These are phyloP conservation scores for Centropus unirufus DNA, from an alignment of 2,113 vertebrate genomes.

Conservation along the genomic window DNA sequence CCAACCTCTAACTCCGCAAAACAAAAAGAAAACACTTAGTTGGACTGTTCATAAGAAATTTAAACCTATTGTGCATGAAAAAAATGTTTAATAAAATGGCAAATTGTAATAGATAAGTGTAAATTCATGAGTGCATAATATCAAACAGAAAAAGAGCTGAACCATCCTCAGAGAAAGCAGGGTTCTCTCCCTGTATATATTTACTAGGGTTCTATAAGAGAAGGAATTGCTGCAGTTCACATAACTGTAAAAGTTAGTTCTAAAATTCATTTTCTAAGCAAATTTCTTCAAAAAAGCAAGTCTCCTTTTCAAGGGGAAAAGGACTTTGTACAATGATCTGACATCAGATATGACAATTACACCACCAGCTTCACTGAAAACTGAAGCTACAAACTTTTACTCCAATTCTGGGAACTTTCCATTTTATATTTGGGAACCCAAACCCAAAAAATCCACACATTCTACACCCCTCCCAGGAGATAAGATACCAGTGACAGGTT, in stretches of 20 bases:
- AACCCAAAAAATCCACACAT: background rate
- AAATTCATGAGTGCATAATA: constrained; percentile 79
- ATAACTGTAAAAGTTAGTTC: constrained; percentile 27
- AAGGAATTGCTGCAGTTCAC: constrained; percentile 27
- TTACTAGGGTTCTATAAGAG: constrained; percentile 34
- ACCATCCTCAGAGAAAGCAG: constrained; percentile 83
- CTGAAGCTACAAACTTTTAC: constrained; percentile 43
- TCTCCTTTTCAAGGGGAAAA: constrained; percentile 47
- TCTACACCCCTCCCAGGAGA: constrained; percentile 68
- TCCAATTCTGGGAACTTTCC: background rate
- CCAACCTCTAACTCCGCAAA: constrained; percentile 66
- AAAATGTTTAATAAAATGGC: constrained; percentile 82
- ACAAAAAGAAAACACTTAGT: constrained; percentile 47
- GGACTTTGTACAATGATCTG: constrained; percentile 47
- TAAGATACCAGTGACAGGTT: constrained; percentile 69
- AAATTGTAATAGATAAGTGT: constrained; percentile 80
- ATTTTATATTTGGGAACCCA: constrained; percentile 1
- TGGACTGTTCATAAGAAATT: constrained; percentile 72
- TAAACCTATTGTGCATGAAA: constrained; percentile 76
- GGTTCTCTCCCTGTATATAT: constrained; percentile 42
- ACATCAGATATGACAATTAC: constrained; percentile 49
- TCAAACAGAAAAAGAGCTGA: constrained; percentile 80
- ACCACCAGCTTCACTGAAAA: constrained; percentile 56
- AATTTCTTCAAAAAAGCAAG: background rate
- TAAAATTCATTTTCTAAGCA: constrained; percentile 34